These are phyloP conservation scores for Notocelia uddmanniana DNA, from an alignment of 2,888 invertebrate species.

Conservation along the genomic window DNA sequence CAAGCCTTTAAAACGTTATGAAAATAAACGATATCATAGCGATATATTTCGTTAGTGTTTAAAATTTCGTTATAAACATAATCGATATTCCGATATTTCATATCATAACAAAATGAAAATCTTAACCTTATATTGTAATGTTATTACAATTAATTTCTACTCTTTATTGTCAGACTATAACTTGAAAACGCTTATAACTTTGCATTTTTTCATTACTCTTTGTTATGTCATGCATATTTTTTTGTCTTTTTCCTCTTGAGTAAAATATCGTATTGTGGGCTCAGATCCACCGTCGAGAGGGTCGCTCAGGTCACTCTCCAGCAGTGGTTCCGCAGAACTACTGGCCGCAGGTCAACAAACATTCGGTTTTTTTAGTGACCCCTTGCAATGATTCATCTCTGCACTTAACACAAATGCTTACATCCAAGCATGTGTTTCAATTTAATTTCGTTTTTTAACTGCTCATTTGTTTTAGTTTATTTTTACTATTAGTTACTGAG, in stretches of 20 bases:
- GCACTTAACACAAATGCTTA: constrained; percentile 59
- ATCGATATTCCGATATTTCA: too few relatives aligned
- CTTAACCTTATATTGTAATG: too few relatives aligned
- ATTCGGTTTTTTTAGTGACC: constrained; percentile 51
- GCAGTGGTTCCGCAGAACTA: constrained; percentile 85
- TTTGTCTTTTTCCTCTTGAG: neutral
- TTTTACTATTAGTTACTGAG: neutral
- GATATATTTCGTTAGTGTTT: too few relatives aligned
- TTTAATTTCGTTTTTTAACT: constrained; percentile 48
- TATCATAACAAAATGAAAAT: too few relatives aligned
- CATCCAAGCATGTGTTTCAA: constrained; percentile 59
- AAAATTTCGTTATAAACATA: too few relatives aligned
- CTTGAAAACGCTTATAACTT: neutral
- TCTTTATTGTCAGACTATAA: too few relatives aligned
- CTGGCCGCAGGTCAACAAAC: constrained; percentile 88
- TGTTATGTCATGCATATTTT: neutral
- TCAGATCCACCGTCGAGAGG: constrained; percentile 85
- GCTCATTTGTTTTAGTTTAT: neutral
- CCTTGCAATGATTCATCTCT: constrained; percentile 45
- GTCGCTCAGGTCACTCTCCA: constrained; percentile 87
- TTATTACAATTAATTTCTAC: too few relatives aligned
- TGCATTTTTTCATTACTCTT: neutral
- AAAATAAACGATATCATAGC: too few relatives aligned
- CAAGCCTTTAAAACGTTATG: too few relatives aligned
- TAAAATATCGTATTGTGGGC: constrained; percentile 61